Conservation (phyloP, 2,797 vertebrate species). For the Eospalax fontanierii region DNA sequence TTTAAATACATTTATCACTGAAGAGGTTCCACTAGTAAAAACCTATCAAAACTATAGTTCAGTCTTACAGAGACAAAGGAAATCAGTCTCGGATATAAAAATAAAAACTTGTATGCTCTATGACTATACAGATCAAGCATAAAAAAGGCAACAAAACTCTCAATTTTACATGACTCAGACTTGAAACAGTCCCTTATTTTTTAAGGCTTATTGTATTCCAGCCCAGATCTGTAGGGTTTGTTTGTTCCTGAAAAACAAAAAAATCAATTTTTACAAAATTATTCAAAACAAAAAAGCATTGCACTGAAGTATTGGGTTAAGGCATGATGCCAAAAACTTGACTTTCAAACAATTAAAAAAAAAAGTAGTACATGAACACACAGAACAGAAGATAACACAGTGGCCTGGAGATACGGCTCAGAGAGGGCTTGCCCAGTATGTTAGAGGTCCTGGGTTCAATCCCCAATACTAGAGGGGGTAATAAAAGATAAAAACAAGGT, state of each 20-base stretch:
- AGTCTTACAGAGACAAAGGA: slow-evolving; percentile 51
- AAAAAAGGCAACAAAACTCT: slow-evolving; percentile 53
- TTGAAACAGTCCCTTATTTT: slow-evolving; percentile 60
- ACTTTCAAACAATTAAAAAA: slow-evolving; percentile 37
- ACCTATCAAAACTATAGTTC: slow-evolving; percentile 50
- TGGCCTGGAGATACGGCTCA: neutral
- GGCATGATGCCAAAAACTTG: slow-evolving; percentile 5
- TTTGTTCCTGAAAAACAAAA: slow-evolving; percentile 9
- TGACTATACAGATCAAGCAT: slow-evolving; percentile 30
- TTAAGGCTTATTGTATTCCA: slow-evolving; percentile 40
- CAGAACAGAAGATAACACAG: neutral
- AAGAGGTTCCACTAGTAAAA: slow-evolving; percentile 62
- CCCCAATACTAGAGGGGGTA: too few species aligned
- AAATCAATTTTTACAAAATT: slow-evolving; percentile 54
- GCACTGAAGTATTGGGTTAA: slow-evolving; percentile 24
- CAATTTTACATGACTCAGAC: slow-evolving; percentile 18
- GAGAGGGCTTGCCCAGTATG: neutral
- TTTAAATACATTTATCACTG: slow-evolving; percentile 66
- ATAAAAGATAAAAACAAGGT: neutral
- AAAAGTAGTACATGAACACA: neutral
- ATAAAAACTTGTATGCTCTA: neutral
- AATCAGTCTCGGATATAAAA: slow-evolving; percentile 37
- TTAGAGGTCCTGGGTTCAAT: neutral
- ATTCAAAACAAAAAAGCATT: slow-evolving; percentile 41
- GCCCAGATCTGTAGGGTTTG: neutral